These are phyloP conservation scores for Drosophila planitibia DNA, from an alignment of 2,888 invertebrate species.

Conservation along the genomic window DNA sequence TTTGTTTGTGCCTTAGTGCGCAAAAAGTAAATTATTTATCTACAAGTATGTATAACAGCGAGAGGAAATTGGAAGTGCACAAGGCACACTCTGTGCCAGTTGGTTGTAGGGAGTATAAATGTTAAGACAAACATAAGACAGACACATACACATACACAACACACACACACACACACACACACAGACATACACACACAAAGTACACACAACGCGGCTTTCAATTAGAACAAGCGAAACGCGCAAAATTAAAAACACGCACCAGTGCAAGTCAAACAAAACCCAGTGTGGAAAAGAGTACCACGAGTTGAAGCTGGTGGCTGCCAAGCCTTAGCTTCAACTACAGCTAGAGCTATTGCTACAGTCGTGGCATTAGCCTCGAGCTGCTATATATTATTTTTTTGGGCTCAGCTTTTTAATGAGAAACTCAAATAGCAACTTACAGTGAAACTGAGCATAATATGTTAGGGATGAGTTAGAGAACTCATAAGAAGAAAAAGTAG, in stretches of 20 bases:
- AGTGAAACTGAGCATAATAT: conserved; percentile 8
- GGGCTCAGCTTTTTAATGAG: conserved; percentile 59
- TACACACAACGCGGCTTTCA: conserved; percentile 79
- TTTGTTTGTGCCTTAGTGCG: conserved; percentile 80
- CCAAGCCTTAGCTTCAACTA: conserved; percentile 6
- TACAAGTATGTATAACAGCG: conserved; percentile 61
- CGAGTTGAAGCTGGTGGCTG: conserved; percentile 10
- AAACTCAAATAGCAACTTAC: conserved; percentile 69
- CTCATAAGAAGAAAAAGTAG: not conserved
- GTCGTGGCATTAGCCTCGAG: conserved; percentile 12
- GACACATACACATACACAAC: conserved; percentile 29
- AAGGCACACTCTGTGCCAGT: conserved; percentile 22
- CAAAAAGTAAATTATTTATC: conserved; percentile 82
- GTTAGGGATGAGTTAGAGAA: not conserved
- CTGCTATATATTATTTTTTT: conserved; percentile 9
- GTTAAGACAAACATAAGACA: conserved; percentile 78
- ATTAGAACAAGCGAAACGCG: conserved; percentile 82
- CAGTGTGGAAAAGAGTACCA: conserved; percentile 15
- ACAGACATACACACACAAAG: conserved; percentile 30
- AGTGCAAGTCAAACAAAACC: conserved; percentile 73
- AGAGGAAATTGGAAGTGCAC: conserved; percentile 71
- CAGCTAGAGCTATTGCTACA: conserved; percentile 1
- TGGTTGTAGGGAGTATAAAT: conserved; percentile 61
- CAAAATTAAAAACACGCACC: conserved; percentile 78
- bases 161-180: conserved; percentile 13